phyloP scores from a whole-genome alignment of 2,797 vertebrate species.

The Picus viridis region DNA sequence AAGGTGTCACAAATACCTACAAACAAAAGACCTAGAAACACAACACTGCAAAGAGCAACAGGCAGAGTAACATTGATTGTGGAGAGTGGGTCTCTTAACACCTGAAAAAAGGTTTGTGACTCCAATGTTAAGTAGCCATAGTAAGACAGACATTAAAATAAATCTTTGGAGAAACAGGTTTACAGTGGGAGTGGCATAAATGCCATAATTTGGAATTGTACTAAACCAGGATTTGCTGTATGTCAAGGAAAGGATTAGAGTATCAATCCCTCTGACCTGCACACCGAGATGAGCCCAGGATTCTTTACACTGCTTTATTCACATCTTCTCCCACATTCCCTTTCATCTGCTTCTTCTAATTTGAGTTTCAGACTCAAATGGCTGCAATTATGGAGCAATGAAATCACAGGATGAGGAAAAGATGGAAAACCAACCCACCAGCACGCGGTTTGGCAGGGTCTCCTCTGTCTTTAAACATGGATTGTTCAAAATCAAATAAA shows the following conservation, averaged over 20 bases:
- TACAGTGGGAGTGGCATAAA: not conserved
- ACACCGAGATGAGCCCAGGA: not conserved
- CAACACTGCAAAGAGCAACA: not conserved
- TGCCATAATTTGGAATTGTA: not conserved
- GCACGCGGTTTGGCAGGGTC: accelerated
- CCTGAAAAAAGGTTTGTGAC: not conserved
- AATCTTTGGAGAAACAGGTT: not conserved
- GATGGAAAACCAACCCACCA: not conserved
- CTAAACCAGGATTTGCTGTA: not conserved
- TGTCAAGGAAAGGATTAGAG: not conserved
- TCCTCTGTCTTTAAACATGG: not conserved
- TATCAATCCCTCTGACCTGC: not conserved
- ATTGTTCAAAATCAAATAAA: conserved; percentile 1
- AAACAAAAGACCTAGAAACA: not conserved
- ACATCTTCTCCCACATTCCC: not conserved
- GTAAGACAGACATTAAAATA: not conserved
- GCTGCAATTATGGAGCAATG: conserved; percentile 23
- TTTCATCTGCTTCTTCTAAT: not conserved
- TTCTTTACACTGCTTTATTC: not conserved
- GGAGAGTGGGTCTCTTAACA: not conserved
- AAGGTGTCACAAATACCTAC: not conserved
- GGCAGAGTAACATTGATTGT: accelerated
- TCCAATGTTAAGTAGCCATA: not conserved
- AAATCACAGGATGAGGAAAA: not conserved
- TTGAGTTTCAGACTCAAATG: not conserved